These are phyloP conservation scores for Diadema setosum DNA, from an alignment of 35 echinoderm and acorn worm genomes.

Conservation along the genomic window DNA sequence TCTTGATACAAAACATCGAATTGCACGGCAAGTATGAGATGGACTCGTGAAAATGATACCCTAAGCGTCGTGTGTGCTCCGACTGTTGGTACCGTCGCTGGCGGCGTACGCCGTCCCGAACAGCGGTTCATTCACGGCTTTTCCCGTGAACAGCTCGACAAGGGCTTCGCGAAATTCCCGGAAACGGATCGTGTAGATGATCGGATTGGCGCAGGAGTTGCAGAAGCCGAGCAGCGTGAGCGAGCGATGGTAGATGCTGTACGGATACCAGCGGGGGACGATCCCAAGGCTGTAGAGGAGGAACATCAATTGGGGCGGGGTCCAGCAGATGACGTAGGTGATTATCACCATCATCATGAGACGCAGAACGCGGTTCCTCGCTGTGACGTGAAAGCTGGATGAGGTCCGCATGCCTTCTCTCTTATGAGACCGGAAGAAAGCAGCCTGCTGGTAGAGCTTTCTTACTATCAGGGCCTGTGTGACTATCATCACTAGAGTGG, in stretches of 20 bases:
- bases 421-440: slow-evolving; percentile 1
- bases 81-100: too few species aligned
- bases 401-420: not conserved
- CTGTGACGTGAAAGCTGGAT: not conserved
- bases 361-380: slow-evolving; percentile 49
- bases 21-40: too few species aligned
- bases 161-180: slow-evolving; percentile 62
- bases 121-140: too few species aligned
- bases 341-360: slow-evolving; percentile 82
- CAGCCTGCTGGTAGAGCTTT: not conserved
- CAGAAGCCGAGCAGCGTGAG: slow-evolving; percentile 66
- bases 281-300: slow-evolving; percentile 68
- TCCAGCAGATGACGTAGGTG: slow-evolving; percentile 85
- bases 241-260: slow-evolving; percentile 36
- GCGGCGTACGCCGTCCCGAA: too few species aligned
- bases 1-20: too few species aligned
- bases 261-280: slow-evolving; percentile 24
- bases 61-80: too few species aligned
- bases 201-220: slow-evolving; percentile 92
- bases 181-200: slow-evolving; percentile 83
- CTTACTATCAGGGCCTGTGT: not conserved
- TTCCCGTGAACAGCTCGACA: not conserved
- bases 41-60: too few species aligned
- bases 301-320: slow-evolving; percentile 50
- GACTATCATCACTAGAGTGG: slow-evolving; percentile 68